Conservation (phyloP, 1,140 invertebrate species). For the Pinna nobilis region DNA sequence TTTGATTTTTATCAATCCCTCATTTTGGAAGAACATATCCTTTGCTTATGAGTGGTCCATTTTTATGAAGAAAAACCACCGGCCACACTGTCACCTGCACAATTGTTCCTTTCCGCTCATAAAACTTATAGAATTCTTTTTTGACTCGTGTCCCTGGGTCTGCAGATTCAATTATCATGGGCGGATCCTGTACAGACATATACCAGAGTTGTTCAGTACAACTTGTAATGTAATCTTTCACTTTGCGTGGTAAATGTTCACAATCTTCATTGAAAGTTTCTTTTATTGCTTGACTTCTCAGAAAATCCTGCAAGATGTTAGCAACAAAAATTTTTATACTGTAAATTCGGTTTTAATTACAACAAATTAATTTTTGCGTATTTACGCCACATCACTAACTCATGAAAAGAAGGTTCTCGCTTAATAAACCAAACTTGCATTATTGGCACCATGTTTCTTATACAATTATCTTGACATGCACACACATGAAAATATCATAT, state of each 20-base stretch:
- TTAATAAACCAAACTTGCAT: too few relatives aligned
- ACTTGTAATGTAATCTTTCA: slow-evolving; percentile 14
- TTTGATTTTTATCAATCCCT: too few relatives aligned
- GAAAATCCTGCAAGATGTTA: not conserved
- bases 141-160: slow-evolving; percentile 1
- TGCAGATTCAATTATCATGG: slow-evolving; percentile 7
- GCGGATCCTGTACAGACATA: slow-evolving; percentile 32
- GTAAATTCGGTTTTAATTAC: too few relatives aligned
- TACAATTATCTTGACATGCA: too few relatives aligned
- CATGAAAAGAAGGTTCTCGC: too few relatives aligned
- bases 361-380: too few relatives aligned
- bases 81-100: slow-evolving; percentile 27
- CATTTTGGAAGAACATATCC: slow-evolving; percentile 33
- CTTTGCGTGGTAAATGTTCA: too few relatives aligned
- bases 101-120: slow-evolving; percentile 22
- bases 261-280: too few relatives aligned
- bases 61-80: slow-evolving; percentile 20
- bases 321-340: not conserved
- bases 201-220: slow-evolving; percentile 23
- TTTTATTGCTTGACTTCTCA: too few relatives aligned
- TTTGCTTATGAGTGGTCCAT: slow-evolving; percentile 26
- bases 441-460: too few relatives aligned
- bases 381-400: too few relatives aligned
- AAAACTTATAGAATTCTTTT: slow-evolving; percentile 23
- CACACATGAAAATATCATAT: too few relatives aligned